A percentile compares a stretch with the other conserved stretches of the same genome.
These are phyloP conservation scores for Eolophus roseicapilla DNA, from an alignment of 2,113 vertebrate genomes.

Conservation along the genomic window DNA sequence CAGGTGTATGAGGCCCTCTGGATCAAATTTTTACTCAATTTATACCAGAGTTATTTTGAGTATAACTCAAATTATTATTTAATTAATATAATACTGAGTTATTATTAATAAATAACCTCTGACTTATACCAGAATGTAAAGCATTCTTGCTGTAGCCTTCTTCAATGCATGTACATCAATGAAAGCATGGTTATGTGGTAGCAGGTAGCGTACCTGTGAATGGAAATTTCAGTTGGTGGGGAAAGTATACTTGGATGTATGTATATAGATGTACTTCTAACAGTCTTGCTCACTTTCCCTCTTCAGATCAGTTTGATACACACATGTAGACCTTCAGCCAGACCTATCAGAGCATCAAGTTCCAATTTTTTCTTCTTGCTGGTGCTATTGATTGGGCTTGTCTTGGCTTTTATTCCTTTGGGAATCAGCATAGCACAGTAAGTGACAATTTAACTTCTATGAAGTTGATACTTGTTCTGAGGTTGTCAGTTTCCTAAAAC, in stretches of 20 bases:
- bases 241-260: accelerated
- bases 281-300: not conserved
- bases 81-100: not conserved
- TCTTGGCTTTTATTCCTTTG: constrained; percentile 85
- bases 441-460: constrained; percentile 39
- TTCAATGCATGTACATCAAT: not conserved
- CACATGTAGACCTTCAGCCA: constrained; percentile 83
- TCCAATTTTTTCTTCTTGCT: constrained; percentile 93
- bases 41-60: not conserved
- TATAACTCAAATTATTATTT: not conserved
- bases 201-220: not conserved
- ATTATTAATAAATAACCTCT: not conserved
- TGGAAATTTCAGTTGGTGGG: not conserved
- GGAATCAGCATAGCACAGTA: constrained; percentile 85
- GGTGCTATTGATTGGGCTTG: constrained; percentile 89
- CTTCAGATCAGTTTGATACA: constrained; percentile 83
- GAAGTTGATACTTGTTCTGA: not conserved
- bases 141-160: not conserved
- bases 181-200: not conserved
- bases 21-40: not conserved
- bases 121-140: not conserved
- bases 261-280: not conserved
- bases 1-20: not conserved
- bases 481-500: not conserved
- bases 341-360: constrained; percentile 89